Evolutionary conservation across 2,888 invertebrate species (phyloP).

Genomic region (Cryptus viduatorius): DNA sequence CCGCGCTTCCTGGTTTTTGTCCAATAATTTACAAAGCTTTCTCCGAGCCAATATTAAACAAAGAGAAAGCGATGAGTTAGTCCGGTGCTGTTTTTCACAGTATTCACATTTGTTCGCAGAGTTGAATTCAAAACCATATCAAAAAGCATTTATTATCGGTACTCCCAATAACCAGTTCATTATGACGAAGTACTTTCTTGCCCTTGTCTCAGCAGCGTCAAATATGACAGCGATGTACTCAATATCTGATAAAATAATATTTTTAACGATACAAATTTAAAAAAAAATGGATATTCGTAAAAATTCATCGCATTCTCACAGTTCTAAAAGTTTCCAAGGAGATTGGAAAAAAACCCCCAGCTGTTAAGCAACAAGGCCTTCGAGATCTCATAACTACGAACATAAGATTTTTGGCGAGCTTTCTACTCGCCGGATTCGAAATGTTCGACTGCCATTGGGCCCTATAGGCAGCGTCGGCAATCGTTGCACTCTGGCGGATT

Average conservation of each 20-base stretch:
- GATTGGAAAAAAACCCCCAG: constrained; percentile 74
- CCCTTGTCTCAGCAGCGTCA: constrained; percentile 69
- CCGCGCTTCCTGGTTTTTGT: no score
- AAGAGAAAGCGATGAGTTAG: background rate
- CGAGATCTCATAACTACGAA: constrained; percentile 73
- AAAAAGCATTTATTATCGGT: background rate
- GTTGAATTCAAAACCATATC: background rate
- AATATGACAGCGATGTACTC: constrained; percentile 72
- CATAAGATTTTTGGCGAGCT: constrained; percentile 67
- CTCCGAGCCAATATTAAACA: no score
- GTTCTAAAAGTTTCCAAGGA: constrained; percentile 74
- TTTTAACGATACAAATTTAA: background rate
- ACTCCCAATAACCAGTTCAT: background rate
- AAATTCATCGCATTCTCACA: constrained; percentile 58
- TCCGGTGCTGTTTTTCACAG: background rate
- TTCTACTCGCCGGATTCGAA: constrained; percentile 55
- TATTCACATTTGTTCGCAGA: background rate
- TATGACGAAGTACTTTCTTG: constrained; percentile 13
- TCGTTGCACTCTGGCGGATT: constrained; percentile 70
- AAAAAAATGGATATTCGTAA: background rate
- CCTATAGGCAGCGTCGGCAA: constrained; percentile 73
- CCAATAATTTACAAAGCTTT: background rate
- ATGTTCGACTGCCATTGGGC: constrained; percentile 73
- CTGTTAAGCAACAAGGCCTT: constrained; percentile 73
- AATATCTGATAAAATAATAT: background rate